These are phyloP conservation scores for Lapara coniferarum DNA, from an alignment of 2,888 invertebrate species.

Conservation along the genomic window DNA sequence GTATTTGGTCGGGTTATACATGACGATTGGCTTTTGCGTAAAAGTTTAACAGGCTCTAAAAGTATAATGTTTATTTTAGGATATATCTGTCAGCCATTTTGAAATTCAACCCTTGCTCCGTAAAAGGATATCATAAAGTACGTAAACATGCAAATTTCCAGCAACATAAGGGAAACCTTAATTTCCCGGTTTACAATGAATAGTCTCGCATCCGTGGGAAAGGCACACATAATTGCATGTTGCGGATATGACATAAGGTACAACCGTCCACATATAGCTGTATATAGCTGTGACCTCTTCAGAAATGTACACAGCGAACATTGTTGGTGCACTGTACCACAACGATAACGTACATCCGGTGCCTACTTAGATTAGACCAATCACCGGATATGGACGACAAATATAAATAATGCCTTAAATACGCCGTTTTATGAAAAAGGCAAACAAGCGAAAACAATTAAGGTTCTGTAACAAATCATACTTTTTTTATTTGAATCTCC, in stretches of 20 bases:
- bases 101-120: not conserved
- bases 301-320: slow-evolving; percentile 32
- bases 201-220: slow-evolving; percentile 68
- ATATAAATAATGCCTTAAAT: slow-evolving; percentile 30
- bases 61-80: too few species aligned
- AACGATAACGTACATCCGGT: slow-evolving; percentile 63
- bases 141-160: slow-evolving; percentile 23
- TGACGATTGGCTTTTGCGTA: too few species aligned
- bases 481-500: too few species aligned
- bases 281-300: slow-evolving; percentile 29
- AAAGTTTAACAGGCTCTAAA: too few species aligned
- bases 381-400: slow-evolving; percentile 57
- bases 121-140: slow-evolving; percentile 11
- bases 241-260: slow-evolving; percentile 72
- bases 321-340: slow-evolving; percentile 35
- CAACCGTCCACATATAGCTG: slow-evolving; percentile 27
- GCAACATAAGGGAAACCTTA: slow-evolving; percentile 26
- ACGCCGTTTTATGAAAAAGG: not conserved
- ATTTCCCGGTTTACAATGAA: slow-evolving; percentile 34
- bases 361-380: slow-evolving; percentile 67
- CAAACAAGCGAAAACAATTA: not conserved
- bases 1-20: too few species aligned
- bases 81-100: too few species aligned
- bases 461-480: too few species aligned
- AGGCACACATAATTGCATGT: slow-evolving; percentile 62